Evolutionary conservation across 2,797 vertebrate species (phyloP).

Genomic region (Phoeniculus purpureus): DNA sequence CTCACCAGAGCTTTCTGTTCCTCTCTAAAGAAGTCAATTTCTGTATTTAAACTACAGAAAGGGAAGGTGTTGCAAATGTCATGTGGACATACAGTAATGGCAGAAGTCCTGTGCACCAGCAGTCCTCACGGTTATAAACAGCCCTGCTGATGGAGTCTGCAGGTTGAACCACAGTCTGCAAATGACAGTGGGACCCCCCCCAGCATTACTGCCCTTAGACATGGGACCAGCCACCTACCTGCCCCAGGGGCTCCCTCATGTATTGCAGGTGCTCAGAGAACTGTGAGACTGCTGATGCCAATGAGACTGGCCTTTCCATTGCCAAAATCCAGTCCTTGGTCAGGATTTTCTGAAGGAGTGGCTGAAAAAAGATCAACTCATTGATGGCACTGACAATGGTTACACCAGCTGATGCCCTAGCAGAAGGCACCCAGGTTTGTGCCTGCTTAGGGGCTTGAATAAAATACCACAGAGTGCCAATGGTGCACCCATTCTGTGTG

Average conservation of each 20-base stretch:
- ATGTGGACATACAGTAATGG: background rate
- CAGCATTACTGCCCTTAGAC: background rate
- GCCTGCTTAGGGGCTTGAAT: background rate
- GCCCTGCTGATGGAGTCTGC: rapidly evolving
- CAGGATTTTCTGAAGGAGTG: slow-evolving; percentile 81
- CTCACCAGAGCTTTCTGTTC: background rate
- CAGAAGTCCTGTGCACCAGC: background rate
- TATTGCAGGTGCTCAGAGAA: slow-evolving; percentile 78
- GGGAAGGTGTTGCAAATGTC: background rate
- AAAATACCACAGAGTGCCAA: background rate
- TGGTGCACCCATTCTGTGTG: rapidly evolving
- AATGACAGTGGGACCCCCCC: too few species aligned
- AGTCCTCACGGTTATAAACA: background rate
- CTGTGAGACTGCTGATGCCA: background rate
- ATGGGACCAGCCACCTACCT: slow-evolving; percentile 74
- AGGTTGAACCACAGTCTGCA: background rate
- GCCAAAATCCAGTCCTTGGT: slow-evolving; percentile 85
- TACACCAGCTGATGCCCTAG: background rate
- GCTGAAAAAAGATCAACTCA: slow-evolving; percentile 58
- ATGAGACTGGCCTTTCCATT: slow-evolving; percentile 62
- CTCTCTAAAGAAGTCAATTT: background rate
- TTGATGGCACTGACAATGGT: background rate
- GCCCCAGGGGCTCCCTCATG: slow-evolving; percentile 72
- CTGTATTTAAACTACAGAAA: background rate
- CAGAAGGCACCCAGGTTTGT: background rate